A percentile compares a stretch with the other conserved stretches of the same genome.
phyloP scores from a whole-genome alignment of 2,797 vertebrate genomes.

The Rachycentron canadum region DNA sequence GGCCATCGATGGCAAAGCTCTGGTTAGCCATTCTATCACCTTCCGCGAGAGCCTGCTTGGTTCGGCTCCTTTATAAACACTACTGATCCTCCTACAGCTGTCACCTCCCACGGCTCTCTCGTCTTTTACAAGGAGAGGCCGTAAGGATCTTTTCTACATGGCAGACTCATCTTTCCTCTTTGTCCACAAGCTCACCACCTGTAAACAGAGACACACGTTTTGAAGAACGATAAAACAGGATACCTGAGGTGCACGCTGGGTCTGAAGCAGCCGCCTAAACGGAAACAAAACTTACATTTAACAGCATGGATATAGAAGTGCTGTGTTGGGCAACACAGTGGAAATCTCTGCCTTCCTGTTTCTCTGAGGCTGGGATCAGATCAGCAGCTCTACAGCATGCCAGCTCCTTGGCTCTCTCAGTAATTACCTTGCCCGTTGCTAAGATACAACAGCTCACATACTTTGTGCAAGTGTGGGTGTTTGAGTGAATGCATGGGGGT shows the following conservation, averaged over 20 bases:
- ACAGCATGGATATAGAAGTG: conserved; percentile 52
- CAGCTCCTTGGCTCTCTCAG: conserved; percentile 86
- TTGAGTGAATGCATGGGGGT: conserved; percentile 84
- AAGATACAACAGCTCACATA: conserved; percentile 87
- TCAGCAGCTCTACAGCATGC: conserved; percentile 84
- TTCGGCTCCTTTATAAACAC: conserved; percentile 64
- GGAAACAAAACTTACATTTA: conserved; percentile 37
- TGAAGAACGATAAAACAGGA: conserved; percentile 55
- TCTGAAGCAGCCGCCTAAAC: conserved; percentile 13
- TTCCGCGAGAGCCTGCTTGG: conserved; percentile 67
- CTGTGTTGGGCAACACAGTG: conserved; percentile 72
- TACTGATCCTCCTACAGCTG: conserved; percentile 71
- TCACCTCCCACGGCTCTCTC: conserved; percentile 66
- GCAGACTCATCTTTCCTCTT: conserved; percentile 82
- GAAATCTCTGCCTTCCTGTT: conserved; percentile 78
- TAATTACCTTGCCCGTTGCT: conserved; percentile 88
- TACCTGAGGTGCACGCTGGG: conserved; percentile 44
- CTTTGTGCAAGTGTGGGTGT: conserved; percentile 87
- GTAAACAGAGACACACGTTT: conserved; percentile 73
- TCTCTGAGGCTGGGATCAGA: conserved; percentile 80
- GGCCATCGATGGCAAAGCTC: conserved; percentile 83
- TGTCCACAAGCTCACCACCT: conserved; percentile 78
- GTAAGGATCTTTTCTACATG: conserved; percentile 76
- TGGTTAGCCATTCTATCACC: conserved; percentile 82
- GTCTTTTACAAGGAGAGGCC: conserved; percentile 79